Evolutionary conservation across 1,140 invertebrate genomes (phyloP).

Genomic region (Venturia canescens): DNA sequence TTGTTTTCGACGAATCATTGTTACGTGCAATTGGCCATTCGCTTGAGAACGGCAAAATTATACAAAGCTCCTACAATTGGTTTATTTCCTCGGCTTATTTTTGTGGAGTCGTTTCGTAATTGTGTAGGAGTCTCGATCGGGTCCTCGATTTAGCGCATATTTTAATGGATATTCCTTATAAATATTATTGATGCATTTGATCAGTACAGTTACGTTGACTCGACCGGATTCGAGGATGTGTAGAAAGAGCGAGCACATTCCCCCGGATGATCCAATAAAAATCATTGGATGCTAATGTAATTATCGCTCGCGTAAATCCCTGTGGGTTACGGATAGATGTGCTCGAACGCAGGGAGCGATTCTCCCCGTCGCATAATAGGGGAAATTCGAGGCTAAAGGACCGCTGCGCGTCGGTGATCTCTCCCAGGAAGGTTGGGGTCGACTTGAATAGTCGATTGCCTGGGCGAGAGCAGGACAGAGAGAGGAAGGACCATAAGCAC

Average conservation of each 20-base stretch:
- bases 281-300: conserved; percentile 77
- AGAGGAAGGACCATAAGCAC: conserved; percentile 34
- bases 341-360: background rate
- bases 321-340: conserved; percentile 67
- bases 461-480: conserved; percentile 27
- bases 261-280: conserved; percentile 71
- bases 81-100: background rate
- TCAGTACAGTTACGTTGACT: no score
- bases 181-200: no score
- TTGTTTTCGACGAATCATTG: no score
- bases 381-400: conserved; percentile 63
- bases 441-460: background rate
- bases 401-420: conserved; percentile 22
- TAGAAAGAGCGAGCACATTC: background rate
- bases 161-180: no score
- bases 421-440: conserved; percentile 23
- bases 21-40: no score
- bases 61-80: no score
- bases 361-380: background rate
- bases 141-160: no score
- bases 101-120: background rate
- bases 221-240: no score
- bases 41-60: no score
- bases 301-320: conserved; percentile 72
- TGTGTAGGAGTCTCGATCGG: no score